Evolutionary conservation across 2,888 invertebrate genomes (phyloP), one percentile per base, ranked within the genome.

Genomic region (Cosmia trapezina): DNA sequence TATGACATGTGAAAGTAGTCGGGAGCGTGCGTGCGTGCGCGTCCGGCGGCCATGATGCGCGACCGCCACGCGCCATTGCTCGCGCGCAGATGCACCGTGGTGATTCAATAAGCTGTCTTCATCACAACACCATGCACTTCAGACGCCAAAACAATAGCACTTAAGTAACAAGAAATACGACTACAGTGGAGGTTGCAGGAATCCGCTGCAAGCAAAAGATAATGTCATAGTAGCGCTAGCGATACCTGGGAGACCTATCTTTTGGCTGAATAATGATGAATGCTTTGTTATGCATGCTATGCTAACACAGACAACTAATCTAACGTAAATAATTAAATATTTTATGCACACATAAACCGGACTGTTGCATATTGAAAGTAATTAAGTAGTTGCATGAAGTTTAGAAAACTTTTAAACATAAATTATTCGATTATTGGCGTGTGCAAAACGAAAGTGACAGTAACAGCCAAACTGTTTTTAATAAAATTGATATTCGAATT

Each of bases 1-100:
- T 87, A 88, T 89, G 87, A 86, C 91, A 94, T 92, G 94, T 93
- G 94, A 95, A 95, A 94, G 94, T 93, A 92, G 86, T 89, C 82
- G 73, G 86, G 85, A 80, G 80, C 80, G 87, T 87, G 90, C 86
- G 89, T 88, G 89, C 87, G 88, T 86, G 78, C 76, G 87, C 86
- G 89, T 88, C 88, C 89, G 89, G 84, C 83, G 89, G 87, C 86
- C 80, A 81, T 88, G 88, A 89, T 89, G 94, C 94, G 93, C 85
- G 89, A 92, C 93, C 89, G 92, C 85, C 87, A 88, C 91, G 91
- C 91, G 83, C 85, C 89, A 93, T 90, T 85, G 91, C 89, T 80
- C 87, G 78, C 86, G 86, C 86, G 83, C 84, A 83, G 76, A 86
- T 87, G 79, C 84, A 80, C 65, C 61, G 60, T 41, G 64, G 61